Base-by-base conservation (phyloP, 2,113 vertebrate species). In the Coturnix japonica region DNA sequence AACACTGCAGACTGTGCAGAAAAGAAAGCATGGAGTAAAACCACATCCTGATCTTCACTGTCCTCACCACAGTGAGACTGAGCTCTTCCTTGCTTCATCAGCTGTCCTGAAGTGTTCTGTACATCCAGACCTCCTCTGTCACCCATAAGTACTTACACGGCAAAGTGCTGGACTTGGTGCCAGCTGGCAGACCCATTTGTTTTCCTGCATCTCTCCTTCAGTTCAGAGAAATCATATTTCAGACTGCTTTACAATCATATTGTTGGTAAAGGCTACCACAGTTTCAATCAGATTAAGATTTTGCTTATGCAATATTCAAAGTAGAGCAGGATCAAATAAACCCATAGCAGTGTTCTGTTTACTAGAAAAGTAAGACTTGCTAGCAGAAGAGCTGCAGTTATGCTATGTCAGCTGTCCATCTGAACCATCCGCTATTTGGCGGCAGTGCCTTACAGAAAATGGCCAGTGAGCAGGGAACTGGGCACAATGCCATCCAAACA, bases 401-500 rank as follows among this genome's bases (percentile, higher is more conserved):
- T 3, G 66, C 83, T 78, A 67, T 66, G 77, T 69, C 82, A 90
- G 76, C 69, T 7, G 76, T 26, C 70, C 88, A 19, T 21, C 31
- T 28, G 81, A 96, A 65, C 54, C 77, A 11, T 22, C 18, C 3
- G 5, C 61, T 67, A 51, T 76, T 89, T 84, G 95, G 87, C 92
- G 89, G 49, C 8, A 71, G 44, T 49, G 88, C 77, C 90, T 69
- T 43, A 2, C 82, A 80, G 94, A 69, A 76, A 91, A 91, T 13
- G 89, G 90, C 79, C 92, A 88, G 60, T 25, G 56, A 93, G 72
- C 90, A 81, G 70, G 85, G 81, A 66, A 91, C 70, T 65, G 94
- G 95, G 96, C 94, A 86, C 21, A 21, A 28, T 63, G 95, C 96
- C 96, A 97, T 80, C 25, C 89, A 72, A 79, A 88, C 96, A 97